Percentiles rank a stretch among this genome's conserved stretches.
These are phyloP conservation scores for Centropus bengalensis DNA, from an alignment of 2,113 vertebrate genomes.

Conservation along the genomic window DNA sequence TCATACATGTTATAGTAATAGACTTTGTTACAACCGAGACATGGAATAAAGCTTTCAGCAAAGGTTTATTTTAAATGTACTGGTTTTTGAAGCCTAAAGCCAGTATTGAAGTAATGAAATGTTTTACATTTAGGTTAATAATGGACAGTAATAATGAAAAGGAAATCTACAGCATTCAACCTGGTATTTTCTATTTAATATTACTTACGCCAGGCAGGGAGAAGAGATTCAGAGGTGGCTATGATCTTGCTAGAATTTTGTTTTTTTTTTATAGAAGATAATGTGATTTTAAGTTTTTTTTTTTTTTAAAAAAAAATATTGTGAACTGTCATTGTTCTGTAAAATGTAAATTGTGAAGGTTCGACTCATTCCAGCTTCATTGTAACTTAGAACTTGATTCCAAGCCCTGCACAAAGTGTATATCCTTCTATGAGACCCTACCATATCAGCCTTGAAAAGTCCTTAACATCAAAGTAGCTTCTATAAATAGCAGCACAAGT, in stretches of 20 bases:
- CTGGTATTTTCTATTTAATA: not conserved
- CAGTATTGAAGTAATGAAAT: not conserved
- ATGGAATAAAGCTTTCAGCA: constrained; percentile 7
- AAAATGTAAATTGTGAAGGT: not conserved
- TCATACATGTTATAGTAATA: constrained; percentile 30
- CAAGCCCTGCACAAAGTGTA: not conserved
- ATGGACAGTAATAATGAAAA: not conserved
- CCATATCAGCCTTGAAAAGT: not conserved
- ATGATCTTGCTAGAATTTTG: not conserved
- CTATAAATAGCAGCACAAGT: not conserved
- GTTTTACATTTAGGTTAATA: constrained; percentile 8
- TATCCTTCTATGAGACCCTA: not conserved
- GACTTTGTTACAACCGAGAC: constrained; percentile 11
- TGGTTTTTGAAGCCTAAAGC: not conserved
- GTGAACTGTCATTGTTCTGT: not conserved
- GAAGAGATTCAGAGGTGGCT: not conserved
- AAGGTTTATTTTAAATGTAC: not conserved
- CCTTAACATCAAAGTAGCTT: not conserved
- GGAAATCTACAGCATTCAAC: not conserved
- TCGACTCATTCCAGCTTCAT: not conserved
- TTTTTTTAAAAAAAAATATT: not conserved
- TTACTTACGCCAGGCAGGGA: not conserved
- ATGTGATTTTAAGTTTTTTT: not conserved
- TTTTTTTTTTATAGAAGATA: not conserved
- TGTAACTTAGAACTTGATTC: not conserved